phyloP scores from a whole-genome alignment of 1,140 invertebrate species.

The Cherax destructor region DNA sequence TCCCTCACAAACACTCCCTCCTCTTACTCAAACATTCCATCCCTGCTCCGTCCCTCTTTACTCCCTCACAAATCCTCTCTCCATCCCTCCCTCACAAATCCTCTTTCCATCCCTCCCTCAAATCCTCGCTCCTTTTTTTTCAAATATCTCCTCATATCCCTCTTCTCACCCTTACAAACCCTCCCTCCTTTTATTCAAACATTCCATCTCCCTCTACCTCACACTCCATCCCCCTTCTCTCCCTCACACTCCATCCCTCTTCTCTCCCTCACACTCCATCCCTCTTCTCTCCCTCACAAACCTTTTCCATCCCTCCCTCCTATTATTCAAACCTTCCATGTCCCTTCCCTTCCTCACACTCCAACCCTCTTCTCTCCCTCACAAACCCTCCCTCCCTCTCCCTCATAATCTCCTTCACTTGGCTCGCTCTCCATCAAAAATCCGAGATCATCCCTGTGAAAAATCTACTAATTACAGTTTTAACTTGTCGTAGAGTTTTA shows the following conservation, averaged over 20 bases:
- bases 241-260: background rate
- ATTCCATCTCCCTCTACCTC: background rate
- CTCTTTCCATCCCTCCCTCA: background rate
- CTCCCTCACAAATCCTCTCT: background rate
- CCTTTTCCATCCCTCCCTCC: background rate
- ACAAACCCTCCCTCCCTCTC: background rate
- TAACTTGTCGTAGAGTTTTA: slow-evolving; percentile 48
- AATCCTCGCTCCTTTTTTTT: background rate
- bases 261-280: slow-evolving; percentile 9
- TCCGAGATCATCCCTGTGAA: slow-evolving; percentile 46
- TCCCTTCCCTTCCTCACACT: no score
- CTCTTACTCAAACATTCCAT: background rate
- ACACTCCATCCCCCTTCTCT: background rate
- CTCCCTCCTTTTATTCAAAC: background rate
- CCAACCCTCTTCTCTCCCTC: no score
- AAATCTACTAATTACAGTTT: slow-evolving; percentile 52
- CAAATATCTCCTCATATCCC: background rate
- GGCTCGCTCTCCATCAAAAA: slow-evolving; percentile 39
- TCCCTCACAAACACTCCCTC: background rate
- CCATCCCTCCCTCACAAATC: background rate
- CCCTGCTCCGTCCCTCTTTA: background rate
- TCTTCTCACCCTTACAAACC: background rate
- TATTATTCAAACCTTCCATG: background rate
- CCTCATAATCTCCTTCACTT: slow-evolving; percentile 7
- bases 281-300: background rate